phyloP scores from a whole-genome alignment of 2,888 invertebrate species.

The Phengaris arion region DNA sequence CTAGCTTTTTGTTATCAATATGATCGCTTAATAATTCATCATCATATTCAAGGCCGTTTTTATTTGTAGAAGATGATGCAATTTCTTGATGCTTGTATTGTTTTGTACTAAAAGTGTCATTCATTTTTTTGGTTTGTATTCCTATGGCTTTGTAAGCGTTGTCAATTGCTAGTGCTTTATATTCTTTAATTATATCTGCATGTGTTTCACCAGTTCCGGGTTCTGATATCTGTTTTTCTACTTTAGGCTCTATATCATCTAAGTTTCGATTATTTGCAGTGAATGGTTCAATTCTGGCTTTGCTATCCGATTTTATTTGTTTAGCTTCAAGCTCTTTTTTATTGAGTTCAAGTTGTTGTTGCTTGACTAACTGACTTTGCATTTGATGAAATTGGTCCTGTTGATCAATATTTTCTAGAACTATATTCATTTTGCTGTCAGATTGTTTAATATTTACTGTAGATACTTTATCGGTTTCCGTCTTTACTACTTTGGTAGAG shows the following conservation, averaged over 20 bases:
- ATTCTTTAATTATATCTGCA: neutral
- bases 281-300: neutral
- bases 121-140: neutral
- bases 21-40: neutral
- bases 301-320: neutral
- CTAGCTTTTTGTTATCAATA: neutral
- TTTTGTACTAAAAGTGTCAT: neutral
- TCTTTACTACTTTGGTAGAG: neutral
- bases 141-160: neutral
- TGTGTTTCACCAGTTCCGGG: neutral
- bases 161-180: neutral
- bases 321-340: neutral
- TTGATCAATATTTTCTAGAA: neutral
- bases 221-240: constrained; percentile 4
- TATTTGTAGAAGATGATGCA: neutral
- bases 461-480: neutral
- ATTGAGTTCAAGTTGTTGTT: constrained; percentile 35
- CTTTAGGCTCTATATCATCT: neutral
- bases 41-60: neutral
- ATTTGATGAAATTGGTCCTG: neutral
- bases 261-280: neutral
- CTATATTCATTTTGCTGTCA: neutral
- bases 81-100: neutral
- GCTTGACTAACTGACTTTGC: neutral
- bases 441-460: constrained; percentile 25